Percentiles rank a stretch among this genome's conserved stretches.
Evolutionary conservation across 2,888 invertebrate species (phyloP).

Genomic region (Plagodis pulveraria): DNA sequence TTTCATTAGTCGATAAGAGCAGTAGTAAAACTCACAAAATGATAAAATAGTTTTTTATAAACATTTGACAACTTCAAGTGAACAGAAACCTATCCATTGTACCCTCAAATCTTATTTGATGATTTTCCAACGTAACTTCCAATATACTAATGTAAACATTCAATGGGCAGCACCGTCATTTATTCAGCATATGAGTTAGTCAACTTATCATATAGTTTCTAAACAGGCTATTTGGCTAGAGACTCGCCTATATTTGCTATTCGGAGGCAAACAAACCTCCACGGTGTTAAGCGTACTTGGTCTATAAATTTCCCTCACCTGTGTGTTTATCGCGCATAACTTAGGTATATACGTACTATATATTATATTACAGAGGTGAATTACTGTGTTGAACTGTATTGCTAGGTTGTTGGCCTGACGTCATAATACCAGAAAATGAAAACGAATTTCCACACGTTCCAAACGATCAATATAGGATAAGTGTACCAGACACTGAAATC

Average conservation of each 20-base stretch:
- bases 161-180: conserved; percentile 26
- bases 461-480: conserved; percentile 38
- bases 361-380: conserved; percentile 10
- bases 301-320: conserved; percentile 46
- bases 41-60: too few species aligned
- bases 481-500: conserved; percentile 33
- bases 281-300: conserved; percentile 18
- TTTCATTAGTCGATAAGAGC: neutral
- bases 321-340: conserved; percentile 32
- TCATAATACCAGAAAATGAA: conserved; percentile 35
- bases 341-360: conserved; percentile 8
- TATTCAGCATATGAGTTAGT: conserved; percentile 14
- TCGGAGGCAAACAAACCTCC: conserved; percentile 27
- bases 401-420: conserved; percentile 14
- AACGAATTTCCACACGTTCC: conserved; percentile 32
- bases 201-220: conserved; percentile 30
- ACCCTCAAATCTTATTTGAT: neutral
- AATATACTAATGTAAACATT: conserved; percentile 27
- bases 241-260: conserved; percentile 44
- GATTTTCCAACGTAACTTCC: conserved; percentile 20
- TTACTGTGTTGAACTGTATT: conserved; percentile 9
- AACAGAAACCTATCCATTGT: neutral
- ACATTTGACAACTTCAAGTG: neutral
- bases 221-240: conserved; percentile 31
- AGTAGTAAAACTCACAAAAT: neutral